Base-by-base conservation (phyloP, 2,797 vertebrate genomes). In the Phataginus tricuspis region DNA sequence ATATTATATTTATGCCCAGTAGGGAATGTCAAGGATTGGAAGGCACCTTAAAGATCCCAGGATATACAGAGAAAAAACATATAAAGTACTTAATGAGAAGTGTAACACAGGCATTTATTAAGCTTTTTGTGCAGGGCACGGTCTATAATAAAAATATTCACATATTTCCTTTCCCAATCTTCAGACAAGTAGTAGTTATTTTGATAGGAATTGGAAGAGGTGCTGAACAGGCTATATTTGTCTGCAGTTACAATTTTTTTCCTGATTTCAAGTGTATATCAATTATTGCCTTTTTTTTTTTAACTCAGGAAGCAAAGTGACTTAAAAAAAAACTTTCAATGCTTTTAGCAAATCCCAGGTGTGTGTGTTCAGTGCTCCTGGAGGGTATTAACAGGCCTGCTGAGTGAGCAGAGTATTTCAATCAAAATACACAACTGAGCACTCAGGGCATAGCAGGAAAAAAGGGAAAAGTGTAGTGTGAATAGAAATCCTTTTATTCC, bases 331-430 rank as follows among this genome's bases (percentile, higher is more conserved):
- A 34, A 45, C 23, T 82, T 74, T 51, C 45, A 59, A 18, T 39
- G 49, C 49, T 97, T 95, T 69, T 88, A 71, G 57, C 64, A 90
- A 94, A 91, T 89, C 77, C 90, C 75, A 92, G 63, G 39, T 95
- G 82, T 72, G 82, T 72, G 27, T 85, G 75, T 69, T 75, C 68
- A 82, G 27, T 75, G 31, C 92, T 93, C 84, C 87, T 64, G 59
- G 71, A 86, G 61, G 64, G 12, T 29, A 51, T 96, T 97, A 93
- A 69, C 23, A 64, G 82, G 31, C 93, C 34, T 77, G 37, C 86
- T 75, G 77, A 95, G 87, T 95, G 78, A 96, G 25, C 77, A 34
- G 69, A 89, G 53, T 69, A 74, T 96, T 97, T 96, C 78, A 85
- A 85, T 94, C 72, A 72, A 95, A 97, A 95, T 90, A 78, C 7